Percentiles rank a stretch among this genome's conserved stretches.
phyloP scores from a whole-genome alignment of 64 coral and sea anemone genomes.

The Cladopsammia gracilis region DNA sequence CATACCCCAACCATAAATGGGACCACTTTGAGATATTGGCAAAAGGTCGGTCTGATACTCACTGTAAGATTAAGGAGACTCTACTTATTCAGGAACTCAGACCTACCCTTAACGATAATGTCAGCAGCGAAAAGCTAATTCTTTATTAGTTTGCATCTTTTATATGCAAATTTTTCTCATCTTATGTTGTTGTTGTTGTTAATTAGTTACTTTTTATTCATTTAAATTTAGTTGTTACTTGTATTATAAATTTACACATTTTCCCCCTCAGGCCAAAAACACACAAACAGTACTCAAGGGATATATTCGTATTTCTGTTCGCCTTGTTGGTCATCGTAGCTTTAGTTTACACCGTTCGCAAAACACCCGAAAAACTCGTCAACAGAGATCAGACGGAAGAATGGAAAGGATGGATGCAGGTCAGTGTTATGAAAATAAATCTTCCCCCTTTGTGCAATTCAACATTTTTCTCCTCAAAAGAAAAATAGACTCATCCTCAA shows the following conservation, averaged over 20 bases:
- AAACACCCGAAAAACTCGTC: slow-evolving; percentile 92
- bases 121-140: too few relatives aligned
- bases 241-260: neutral
- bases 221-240: too few relatives aligned
- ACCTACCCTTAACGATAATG: too few relatives aligned
- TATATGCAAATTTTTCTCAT: too few relatives aligned
- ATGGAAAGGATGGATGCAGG: slow-evolving; percentile 99
- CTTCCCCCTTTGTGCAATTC: neutral
- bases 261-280: slow-evolving; percentile 80
- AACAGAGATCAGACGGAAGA: slow-evolving; percentile 99
- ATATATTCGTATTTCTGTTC: slow-evolving; percentile 89
- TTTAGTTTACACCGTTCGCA: slow-evolving; percentile 72
- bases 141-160: too few relatives aligned
- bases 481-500: neutral
- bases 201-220: too few relatives aligned
- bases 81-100: too few relatives aligned
- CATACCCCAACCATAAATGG: too few relatives aligned
- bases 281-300: slow-evolving; percentile 97
- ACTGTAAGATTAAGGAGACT: too few relatives aligned
- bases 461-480: neutral
- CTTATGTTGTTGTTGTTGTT: too few relatives aligned
- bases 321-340: slow-evolving; percentile 87
- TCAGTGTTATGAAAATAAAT: neutral
- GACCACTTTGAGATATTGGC: too few relatives aligned
- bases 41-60: too few relatives aligned